Percentiles rank a stretch among this genome's conserved stretches.
Evolutionary conservation across 92 coral and sea anemone species (phyloP).

Genomic region (Phymanthus crucifer): DNA sequence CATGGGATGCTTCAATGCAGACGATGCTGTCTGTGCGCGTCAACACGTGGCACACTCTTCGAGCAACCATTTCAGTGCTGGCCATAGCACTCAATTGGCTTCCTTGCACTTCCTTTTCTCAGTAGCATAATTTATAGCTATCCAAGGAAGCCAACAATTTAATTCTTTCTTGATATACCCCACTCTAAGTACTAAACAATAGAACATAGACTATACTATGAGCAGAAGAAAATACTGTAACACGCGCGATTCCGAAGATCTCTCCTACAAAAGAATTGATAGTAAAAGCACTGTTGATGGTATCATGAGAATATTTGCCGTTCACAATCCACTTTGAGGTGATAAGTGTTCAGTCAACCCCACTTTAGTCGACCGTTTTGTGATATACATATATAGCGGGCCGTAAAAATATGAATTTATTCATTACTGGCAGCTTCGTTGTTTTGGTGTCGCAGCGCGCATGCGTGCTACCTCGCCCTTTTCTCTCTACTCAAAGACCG

Average conservation of each 20-base stretch:
- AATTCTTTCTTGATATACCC: background rate
- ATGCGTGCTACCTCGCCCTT: constrained; percentile 63
- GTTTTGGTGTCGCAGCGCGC: constrained; percentile 41
- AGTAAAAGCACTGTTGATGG: constrained; percentile 2
- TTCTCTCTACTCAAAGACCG: constrained; percentile 38
- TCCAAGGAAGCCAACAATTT: background rate
- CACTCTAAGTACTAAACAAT: constrained; percentile 13
- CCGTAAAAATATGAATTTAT: constrained; percentile 33
- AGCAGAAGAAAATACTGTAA: background rate
- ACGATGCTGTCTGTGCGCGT: constrained; percentile 15
- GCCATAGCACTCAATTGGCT: constrained; percentile 27
- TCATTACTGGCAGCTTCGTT: constrained; percentile 37
- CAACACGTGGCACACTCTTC: constrained; percentile 25
- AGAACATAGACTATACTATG: constrained; percentile 5
- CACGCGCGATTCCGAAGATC: constrained; percentile 7
- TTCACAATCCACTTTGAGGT: background rate
- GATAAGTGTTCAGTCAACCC: constrained; percentile 5
- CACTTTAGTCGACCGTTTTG: background rate
- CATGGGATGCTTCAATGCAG: background rate
- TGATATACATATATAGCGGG: background rate
- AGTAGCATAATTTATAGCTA: background rate
- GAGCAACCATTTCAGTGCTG: background rate
- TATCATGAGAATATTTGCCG: background rate
- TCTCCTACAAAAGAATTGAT: background rate
- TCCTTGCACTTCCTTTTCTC: background rate